Base-by-base conservation (phyloP, 2,113 vertebrate species). In the Heteronetta atricapilla region DNA sequence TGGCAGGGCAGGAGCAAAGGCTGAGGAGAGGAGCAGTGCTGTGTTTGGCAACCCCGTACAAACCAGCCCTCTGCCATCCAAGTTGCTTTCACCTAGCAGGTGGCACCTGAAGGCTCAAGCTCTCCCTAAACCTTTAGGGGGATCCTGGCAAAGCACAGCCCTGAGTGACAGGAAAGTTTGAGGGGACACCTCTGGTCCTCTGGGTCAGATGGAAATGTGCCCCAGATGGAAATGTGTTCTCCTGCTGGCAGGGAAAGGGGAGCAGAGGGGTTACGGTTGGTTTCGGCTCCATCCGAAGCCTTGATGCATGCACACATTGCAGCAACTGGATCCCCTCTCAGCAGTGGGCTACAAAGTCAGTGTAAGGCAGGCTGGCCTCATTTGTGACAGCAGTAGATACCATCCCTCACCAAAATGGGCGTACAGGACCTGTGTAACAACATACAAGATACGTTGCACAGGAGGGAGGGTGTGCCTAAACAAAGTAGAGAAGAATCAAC, bases 371-470 rank as follows among this genome's bases (percentile, higher is more conserved):
- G 38, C 28, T 60, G 67, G 29, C 23, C 38, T 60, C 3, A 0
- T 48, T 89, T 56, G 36, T 53, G 38, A 5, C 70, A 88, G 74
- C 31, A 42, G n/a, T 17, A 73, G 40, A 14, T 31, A 66, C 13
- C 2, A 1, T 46, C 38, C 26, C 8, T 82, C 58, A 60, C 53
- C 38, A 64, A 76, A 82, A 82, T 16, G 19, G 52, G 22, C 34
- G 31, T 11, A 16, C 11, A 26, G 70, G 42, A 56, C 46, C 72
- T 33, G 42, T 52, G 33, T 56, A 72, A 46, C n/a, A 63, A 29
- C 0, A 1, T 23, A 6, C 13, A 42, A 64, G 48, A 60, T 5
- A 42, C 22, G 14, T 18, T 3, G 1, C 62, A 40, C 8, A 56
- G 38, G 73, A 76, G 82, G 62, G 36, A 72, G 48, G 72, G 50